A percentile compares a stretch with the other conserved stretches of the same genome.
Evolutionary conservation across 2,888 invertebrate genomes (phyloP).

Genomic region (Campoplex capitator): DNA sequence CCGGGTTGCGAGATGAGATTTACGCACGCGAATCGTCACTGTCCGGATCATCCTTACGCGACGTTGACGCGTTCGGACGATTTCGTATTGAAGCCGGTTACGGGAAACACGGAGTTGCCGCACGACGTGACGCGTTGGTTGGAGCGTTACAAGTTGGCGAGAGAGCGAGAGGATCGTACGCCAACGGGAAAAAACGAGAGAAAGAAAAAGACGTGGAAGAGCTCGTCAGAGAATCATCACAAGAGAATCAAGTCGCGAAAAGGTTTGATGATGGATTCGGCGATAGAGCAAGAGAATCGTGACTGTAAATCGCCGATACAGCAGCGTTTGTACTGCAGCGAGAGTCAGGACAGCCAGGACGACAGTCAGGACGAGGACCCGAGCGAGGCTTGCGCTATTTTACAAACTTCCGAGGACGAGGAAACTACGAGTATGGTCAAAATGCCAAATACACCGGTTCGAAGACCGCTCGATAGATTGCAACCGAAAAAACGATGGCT

Average conservation of each 20-base stretch:
- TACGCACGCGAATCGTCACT: slow-evolving; percentile 92
- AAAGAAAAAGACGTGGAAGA: slow-evolving; percentile 84
- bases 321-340: slow-evolving; percentile 78
- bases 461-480: slow-evolving; percentile 81
- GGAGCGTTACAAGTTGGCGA: slow-evolving; percentile 84
- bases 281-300: slow-evolving; percentile 83
- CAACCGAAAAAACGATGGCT: slow-evolving; percentile 88
- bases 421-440: slow-evolving; percentile 76
- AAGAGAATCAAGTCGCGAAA: slow-evolving; percentile 85
- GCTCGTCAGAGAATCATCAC: slow-evolving; percentile 84
- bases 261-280: slow-evolving; percentile 84
- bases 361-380: slow-evolving; percentile 83
- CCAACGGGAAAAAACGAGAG: slow-evolving; percentile 84
- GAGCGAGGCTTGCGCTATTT: slow-evolving; percentile 75
- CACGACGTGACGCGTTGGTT: slow-evolving; percentile 86
- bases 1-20: slow-evolving; percentile 89
- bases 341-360: slow-evolving; percentile 83
- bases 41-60: slow-evolving; percentile 89
- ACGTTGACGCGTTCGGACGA: slow-evolving; percentile 86
- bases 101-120: slow-evolving; percentile 85
- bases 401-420: slow-evolving; percentile 82
- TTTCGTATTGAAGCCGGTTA: slow-evolving; percentile 85
- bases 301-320: slow-evolving; percentile 79
- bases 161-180: slow-evolving; percentile 83
- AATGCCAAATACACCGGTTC: slow-evolving; percentile 78